Evolutionary conservation across 2,888 invertebrate species (phyloP).

Genomic region (Blastobasis lacticolella): DNA sequence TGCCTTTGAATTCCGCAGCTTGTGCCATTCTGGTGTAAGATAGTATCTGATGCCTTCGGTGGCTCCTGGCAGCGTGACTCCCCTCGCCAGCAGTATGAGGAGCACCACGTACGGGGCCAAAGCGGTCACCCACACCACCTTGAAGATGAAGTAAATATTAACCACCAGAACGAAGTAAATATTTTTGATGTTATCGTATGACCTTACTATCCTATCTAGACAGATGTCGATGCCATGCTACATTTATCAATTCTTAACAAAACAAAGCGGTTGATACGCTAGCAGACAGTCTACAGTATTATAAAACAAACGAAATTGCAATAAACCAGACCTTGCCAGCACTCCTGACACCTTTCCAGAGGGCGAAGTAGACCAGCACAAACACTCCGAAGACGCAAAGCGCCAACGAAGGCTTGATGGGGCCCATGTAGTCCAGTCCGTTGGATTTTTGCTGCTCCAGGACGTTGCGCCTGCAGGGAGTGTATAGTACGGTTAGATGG

Average conservation of each 20-base stretch:
- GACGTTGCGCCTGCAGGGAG: slow-evolving; percentile 83
- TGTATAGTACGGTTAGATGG: background rate
- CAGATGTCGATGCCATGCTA: too few relatives aligned
- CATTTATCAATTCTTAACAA: too few relatives aligned
- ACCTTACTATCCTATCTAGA: too few relatives aligned
- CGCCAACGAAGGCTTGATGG: slow-evolving; percentile 91
- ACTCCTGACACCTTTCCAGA: slow-evolving; percentile 96
- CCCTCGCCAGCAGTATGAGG: slow-evolving; percentile 86
- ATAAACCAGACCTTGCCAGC: slow-evolving; percentile 86
- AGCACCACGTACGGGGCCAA: slow-evolving; percentile 93
- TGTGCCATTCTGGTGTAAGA: slow-evolving; percentile 91
- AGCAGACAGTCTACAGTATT: too few relatives aligned
- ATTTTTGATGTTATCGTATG: background rate
- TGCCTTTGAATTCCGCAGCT: slow-evolving; percentile 84
- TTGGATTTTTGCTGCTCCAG: slow-evolving; percentile 87
- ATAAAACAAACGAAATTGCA: too few relatives aligned
- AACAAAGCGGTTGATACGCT: too few relatives aligned
- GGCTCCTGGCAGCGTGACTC: slow-evolving; percentile 90
- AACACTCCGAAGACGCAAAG: slow-evolving; percentile 93
- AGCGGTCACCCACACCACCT: slow-evolving; percentile 97
- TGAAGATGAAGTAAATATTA: background rate
- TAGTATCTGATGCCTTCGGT: slow-evolving; percentile 90
- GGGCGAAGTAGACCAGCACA: slow-evolving; percentile 93
- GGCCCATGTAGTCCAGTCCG: slow-evolving; percentile 90
- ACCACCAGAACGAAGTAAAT: slow-evolving; percentile 4